Evolutionary conservation across 2,888 invertebrate species (phyloP).

Genomic region (Danaus chrysippus): DNA sequence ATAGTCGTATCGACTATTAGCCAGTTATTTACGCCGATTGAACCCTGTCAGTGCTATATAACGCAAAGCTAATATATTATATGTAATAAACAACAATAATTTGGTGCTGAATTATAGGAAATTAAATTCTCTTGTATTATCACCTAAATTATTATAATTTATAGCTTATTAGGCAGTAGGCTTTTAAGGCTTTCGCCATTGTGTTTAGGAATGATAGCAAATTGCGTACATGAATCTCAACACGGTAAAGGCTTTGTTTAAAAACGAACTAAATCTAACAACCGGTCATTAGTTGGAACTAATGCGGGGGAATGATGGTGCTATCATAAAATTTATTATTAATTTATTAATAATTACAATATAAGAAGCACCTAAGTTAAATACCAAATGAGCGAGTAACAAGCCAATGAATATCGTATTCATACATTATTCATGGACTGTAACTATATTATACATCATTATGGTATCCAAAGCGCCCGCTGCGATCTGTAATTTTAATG

Average conservation of each 20-base stretch:
- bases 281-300: too few species aligned
- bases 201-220: neutral
- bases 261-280: too few species aligned
- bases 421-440: slow-evolving; percentile 50
- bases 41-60: neutral
- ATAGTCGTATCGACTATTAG: neutral
- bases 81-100: slow-evolving; percentile 5
- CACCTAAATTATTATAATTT: slow-evolving; percentile 7
- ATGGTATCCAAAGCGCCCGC: slow-evolving; percentile 41
- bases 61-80: neutral
- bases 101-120: slow-evolving; percentile 8
- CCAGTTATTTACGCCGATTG: slow-evolving; percentile 5
- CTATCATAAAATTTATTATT: too few species aligned
- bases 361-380: slow-evolving; percentile 15
- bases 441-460: slow-evolving; percentile 50
- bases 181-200: neutral
- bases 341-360: neutral
- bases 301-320: too few species aligned
- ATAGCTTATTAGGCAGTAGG: neutral
- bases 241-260: too few species aligned
- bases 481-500: slow-evolving; percentile 38
- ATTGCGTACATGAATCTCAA: neutral
- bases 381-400: slow-evolving; percentile 20
- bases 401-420: slow-evolving; percentile 20
- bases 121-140: slow-evolving; percentile 1